Percentiles rank a stretch among this genome's conserved stretches.
phyloP scores from a whole-genome alignment of 2,797 vertebrate species.

The Limosa lapponica region DNA sequence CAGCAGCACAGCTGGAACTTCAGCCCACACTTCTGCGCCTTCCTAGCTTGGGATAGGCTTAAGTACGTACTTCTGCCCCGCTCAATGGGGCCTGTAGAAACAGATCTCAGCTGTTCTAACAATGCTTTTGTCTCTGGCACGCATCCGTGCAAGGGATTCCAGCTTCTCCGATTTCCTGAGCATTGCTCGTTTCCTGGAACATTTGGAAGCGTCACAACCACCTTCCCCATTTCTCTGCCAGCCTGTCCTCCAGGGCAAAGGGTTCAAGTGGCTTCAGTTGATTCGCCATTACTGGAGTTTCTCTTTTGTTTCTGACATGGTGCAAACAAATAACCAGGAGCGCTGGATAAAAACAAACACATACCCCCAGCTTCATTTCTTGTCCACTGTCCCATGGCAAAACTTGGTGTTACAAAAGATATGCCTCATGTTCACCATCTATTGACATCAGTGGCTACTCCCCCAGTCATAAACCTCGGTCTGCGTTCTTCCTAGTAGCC shows the following conservation, averaged over 20 bases:
- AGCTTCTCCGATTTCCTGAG: background rate
- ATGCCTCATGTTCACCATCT: background rate
- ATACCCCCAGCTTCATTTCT: background rate
- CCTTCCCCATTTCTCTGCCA: background rate
- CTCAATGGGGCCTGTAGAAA: background rate
- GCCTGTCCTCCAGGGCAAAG: background rate
- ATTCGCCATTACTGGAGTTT: background rate
- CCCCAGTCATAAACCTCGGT: background rate
- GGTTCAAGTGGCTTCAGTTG: background rate
- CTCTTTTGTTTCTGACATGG: background rate
- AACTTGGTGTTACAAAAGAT: background rate
- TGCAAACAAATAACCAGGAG: background rate
- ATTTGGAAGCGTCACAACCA: background rate
- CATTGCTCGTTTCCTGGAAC: slow-evolving; percentile 7
- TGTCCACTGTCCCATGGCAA: background rate
- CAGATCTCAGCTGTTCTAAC: slow-evolving; percentile 32
- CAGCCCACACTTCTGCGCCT: background rate
- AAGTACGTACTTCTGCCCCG: background rate
- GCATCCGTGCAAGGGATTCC: background rate
- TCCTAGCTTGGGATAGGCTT: background rate
- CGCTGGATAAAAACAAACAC: background rate
- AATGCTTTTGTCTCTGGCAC: slow-evolving; percentile 17
- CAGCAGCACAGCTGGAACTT: background rate
- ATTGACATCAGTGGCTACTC: background rate
- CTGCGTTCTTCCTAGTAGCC: background rate